phyloP scores from a whole-genome alignment of 2,797 vertebrate genomes.

The Lutjanus campechanus region DNA sequence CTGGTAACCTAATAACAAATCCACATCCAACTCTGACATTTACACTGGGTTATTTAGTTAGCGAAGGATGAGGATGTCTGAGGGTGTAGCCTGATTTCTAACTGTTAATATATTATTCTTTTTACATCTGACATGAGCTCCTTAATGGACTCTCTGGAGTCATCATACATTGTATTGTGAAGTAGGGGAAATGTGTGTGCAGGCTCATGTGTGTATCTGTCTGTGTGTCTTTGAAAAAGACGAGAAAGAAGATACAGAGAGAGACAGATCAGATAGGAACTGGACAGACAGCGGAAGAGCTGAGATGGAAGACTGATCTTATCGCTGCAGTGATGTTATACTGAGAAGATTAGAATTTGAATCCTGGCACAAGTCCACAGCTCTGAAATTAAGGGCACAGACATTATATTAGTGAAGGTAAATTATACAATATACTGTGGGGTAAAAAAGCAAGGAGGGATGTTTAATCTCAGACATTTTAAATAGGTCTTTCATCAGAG shows the following conservation, averaged over 20 bases:
- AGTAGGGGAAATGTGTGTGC: conserved; percentile 17
- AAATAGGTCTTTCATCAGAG: conserved; percentile 31
- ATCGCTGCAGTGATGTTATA: conserved; percentile 69
- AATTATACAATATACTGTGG: conserved; percentile 25
- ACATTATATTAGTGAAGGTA: conserved; percentile 19
- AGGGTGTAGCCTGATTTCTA: conserved; percentile 29
- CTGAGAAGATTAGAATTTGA: conserved; percentile 70
- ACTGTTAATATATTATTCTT: conserved; percentile 12
- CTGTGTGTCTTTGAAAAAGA: conserved; percentile 50
- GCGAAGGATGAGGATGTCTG: conserved; percentile 17
- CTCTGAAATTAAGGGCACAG: conserved; percentile 58
- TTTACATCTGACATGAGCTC: conserved; percentile 22
- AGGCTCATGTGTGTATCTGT: conserved; percentile 20
- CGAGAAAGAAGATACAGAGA: conserved; percentile 48
- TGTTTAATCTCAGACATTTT: conserved; percentile 25
- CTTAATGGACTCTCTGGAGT: conserved; percentile 28
- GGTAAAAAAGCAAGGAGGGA: conserved; percentile 17
- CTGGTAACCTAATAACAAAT: conserved; percentile 57
- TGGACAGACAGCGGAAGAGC: conserved; percentile 70
- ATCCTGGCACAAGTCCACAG: conserved; percentile 60
- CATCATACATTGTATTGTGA: conserved; percentile 18
- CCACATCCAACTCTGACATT: conserved; percentile 36
- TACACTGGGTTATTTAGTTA: conserved; percentile 46
- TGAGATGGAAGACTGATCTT: conserved; percentile 74
- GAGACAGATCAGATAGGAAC: conserved; percentile 68